Conservation (phyloP, 2,888 invertebrate genomes). For the Monoplex corrugatus region DNA sequence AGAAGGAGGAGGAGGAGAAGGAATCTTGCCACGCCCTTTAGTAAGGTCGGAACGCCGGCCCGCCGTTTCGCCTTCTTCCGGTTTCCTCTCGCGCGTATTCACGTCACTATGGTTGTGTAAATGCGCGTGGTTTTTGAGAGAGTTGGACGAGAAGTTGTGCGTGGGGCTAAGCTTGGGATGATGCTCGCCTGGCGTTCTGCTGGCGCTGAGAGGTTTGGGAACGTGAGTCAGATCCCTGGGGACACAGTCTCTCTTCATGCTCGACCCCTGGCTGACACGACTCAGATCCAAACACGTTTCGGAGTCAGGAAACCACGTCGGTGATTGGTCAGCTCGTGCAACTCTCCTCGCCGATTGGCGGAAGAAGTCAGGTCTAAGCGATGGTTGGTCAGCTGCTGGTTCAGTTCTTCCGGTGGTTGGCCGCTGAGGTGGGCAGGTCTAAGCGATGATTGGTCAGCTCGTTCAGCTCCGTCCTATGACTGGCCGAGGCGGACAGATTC, state of each 20-base stretch:
- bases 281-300: conserved; percentile 30
- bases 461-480: neutral
- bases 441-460: neutral
- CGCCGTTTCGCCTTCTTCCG: neutral
- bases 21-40: no score
- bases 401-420: no score
- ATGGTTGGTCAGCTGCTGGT: neutral
- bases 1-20: neutral
- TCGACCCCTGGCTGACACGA: neutral
- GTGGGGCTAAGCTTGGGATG: neutral
- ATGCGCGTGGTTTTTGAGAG: neutral
- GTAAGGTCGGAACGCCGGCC: neutral
- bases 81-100: neutral
- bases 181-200: neutral
- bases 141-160: neutral
- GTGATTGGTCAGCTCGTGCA: neutral
- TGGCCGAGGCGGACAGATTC: neutral
- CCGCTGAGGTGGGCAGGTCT: neutral
- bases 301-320: neutral
- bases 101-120: neutral
- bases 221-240: neutral
- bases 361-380: neutral
- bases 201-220: neutral
- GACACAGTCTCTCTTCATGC: neutral
- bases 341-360: neutral